Base-by-base conservation (phyloP, 2,113 vertebrate species). In the Gopherus evgoodei region DNA sequence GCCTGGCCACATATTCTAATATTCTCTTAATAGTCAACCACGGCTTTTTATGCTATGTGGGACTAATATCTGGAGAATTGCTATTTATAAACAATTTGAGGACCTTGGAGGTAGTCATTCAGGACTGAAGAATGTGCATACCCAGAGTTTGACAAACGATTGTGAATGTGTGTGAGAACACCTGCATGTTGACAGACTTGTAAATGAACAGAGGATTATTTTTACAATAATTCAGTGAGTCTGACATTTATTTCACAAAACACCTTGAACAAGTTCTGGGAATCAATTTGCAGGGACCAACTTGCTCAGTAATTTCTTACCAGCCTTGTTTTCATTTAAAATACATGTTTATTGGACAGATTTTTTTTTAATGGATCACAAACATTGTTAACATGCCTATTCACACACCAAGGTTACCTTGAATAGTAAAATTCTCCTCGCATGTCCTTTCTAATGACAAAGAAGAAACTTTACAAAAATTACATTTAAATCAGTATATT, bases 191-290 rank as follows among this genome's bases (percentile, higher is more conserved):
- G 83, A 90, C 54, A 83, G 22, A 86, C 21, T 75, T 88, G 4
- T 14, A 76, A 79, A 87, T 83, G 95, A 83, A 90, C 5, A 91
- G 25, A 89, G 1, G 8, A 87, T 24, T 0, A 54, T 65, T 90
- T 91, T 5, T 72, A 6, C 78, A 76, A 90, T 35, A 57, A 85
- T 87, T 92, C 94, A 27, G 90, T 88, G 92, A 90, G 88, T 72
- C 8, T 90, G 44, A 29, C 11, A 83, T 91, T 91, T 81, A 50
- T 88, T 91, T 90, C 87, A 56, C 5, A 22, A 93, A 86, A 8
- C 87, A 49, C 2, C 76, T 92, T 25, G 14, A 81, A 9, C 1
- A 78, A 88, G 14, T 29, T 89, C 72, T 76, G 49, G 56, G 94
- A 93, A 83, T 0, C 24, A 49, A 0, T 35, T 42, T 88, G 9